Conservation (phyloP, 2,113 vertebrate species). For the Phylloscopus whistleri region DNA sequence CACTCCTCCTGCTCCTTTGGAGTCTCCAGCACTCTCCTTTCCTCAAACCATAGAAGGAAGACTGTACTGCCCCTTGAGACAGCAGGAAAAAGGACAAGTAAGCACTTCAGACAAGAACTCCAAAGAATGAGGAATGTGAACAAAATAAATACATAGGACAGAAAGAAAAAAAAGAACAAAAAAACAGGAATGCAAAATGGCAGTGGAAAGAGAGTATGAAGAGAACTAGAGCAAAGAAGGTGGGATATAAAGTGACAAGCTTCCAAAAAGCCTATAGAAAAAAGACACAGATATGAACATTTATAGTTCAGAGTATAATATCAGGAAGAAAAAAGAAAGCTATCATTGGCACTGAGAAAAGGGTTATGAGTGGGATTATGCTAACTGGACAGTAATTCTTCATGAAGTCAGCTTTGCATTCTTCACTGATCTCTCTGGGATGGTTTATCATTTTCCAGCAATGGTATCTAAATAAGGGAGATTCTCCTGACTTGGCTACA, state of each 20-base stretch:
- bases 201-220: neutral
- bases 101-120: neutral
- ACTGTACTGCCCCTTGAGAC: neutral
- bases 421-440: neutral
- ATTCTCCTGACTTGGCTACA: neutral
- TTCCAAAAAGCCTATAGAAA: neutral
- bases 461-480: neutral
- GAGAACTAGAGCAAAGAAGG: neutral
- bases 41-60: accelerated
- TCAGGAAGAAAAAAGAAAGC: neutral
- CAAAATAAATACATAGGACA: neutral
- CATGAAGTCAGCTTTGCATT: neutral
- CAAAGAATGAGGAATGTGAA: neutral
- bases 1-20: neutral
- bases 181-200: neutral
- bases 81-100: neutral
- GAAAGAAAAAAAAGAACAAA: neutral
- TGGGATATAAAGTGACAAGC: neutral
- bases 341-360: neutral
- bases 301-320: neutral
- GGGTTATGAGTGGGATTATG: neutral
- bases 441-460: neutral
- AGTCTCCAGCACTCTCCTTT: neutral
- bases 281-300: neutral
- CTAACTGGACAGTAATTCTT: neutral